Evolutionary conservation across 2,113 vertebrate species (phyloP).

Genomic region (Callipepla californica): DNA sequence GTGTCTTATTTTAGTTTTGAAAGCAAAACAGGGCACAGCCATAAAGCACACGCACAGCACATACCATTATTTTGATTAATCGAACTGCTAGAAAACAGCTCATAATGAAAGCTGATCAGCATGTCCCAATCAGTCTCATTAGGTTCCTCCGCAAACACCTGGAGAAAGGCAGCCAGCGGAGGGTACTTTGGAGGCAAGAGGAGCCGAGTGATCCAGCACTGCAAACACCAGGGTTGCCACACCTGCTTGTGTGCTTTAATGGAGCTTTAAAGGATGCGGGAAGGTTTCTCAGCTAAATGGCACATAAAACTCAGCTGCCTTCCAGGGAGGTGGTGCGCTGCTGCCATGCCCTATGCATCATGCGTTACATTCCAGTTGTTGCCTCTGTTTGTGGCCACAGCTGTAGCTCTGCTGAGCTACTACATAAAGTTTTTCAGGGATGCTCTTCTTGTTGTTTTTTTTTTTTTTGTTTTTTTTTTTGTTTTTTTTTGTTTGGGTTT

Average conservation of each 20-base stretch:
- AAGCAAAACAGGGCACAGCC: conserved; percentile 3
- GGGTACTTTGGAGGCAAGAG: conserved; percentile 10
- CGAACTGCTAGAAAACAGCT: background rate
- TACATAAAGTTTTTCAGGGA: conserved; percentile 50
- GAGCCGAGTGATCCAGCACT: background rate
- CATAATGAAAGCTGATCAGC: conserved; percentile 9
- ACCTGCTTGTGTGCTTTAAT: background rate
- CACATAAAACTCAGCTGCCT: conserved; percentile 66
- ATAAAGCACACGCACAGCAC: conserved; percentile 1
- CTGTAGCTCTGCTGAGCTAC: conserved; percentile 29
- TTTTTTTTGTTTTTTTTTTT: background rate
- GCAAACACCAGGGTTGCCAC: conserved; percentile 8
- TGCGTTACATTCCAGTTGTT: background rate
- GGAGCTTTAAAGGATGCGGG: background rate
- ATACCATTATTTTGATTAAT: conserved; percentile 29
- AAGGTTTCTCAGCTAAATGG: conserved; percentile 62
- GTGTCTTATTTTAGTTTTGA: conserved; percentile 55
- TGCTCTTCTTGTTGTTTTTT: background rate
- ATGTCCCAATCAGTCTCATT: background rate
- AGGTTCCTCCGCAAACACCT: conserved; percentile 14
- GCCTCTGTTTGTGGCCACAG: conserved; percentile 54
- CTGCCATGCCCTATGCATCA: conserved; percentile 31
- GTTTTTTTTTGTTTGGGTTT: background rate
- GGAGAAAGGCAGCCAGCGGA: conserved; percentile 36
- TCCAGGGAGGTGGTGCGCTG: conserved; percentile 23